A percentile compares a stretch with the other conserved stretches of the same genome.
phyloP scores from a whole-genome alignment of 1,140 invertebrate species.

The Procambarus clarkii region DNA sequence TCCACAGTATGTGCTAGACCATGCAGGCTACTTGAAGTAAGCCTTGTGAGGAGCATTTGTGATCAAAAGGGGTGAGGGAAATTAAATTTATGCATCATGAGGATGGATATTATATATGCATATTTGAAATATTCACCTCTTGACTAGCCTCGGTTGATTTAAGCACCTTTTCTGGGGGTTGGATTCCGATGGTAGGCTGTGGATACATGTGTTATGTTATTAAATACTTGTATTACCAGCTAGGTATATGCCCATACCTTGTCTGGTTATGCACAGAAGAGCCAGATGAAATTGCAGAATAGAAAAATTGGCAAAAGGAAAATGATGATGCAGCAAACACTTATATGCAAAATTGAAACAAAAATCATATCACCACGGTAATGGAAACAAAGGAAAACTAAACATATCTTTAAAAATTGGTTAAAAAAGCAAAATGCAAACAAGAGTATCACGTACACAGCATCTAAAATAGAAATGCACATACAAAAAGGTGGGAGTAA shows the following conservation, averaged over 20 bases:
- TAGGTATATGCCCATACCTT: not conserved
- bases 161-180: constrained; percentile 49
- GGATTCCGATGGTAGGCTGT: constrained; percentile 55
- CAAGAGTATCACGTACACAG: not conserved
- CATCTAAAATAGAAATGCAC: not conserved
- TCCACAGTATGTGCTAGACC: not conserved
- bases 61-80: not conserved
- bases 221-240: not conserved
- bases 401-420: not conserved
- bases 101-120: not conserved
- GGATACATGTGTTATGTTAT: constrained; percentile 23
- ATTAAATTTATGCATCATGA: not conserved
- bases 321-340: not conserved
- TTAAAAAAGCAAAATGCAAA: not conserved
- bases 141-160: constrained; percentile 35
- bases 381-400: not conserved
- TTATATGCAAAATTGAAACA: not conserved
- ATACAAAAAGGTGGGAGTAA: not conserved
- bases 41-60: not conserved
- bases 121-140: constrained; percentile 57
- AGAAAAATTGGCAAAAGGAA: not conserved
- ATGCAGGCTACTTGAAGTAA: not conserved
- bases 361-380: not conserved
- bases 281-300: not conserved
- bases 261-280: constrained; percentile 1